Percentiles rank a stretch among this genome's conserved stretches.
These are phyloP conservation scores for Malacoraja senta DNA, from an alignment of 2,797 vertebrate genomes.

Conservation along the genomic window DNA sequence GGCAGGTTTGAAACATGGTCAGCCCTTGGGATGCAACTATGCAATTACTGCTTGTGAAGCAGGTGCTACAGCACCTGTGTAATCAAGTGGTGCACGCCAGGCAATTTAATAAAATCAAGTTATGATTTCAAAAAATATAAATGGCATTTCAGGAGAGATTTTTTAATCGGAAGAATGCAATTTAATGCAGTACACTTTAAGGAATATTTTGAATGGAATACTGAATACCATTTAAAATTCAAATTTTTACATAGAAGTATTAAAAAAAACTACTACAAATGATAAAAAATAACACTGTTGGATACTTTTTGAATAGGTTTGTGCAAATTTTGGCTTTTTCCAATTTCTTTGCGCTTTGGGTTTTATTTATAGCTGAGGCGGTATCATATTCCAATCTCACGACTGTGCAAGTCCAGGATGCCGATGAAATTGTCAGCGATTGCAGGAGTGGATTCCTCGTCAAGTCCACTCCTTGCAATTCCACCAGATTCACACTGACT, in stretches of 20 bases:
- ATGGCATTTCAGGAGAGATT: background rate
- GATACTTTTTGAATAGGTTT: background rate
- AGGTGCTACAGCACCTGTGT: background rate
- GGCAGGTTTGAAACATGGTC: constrained; percentile 18
- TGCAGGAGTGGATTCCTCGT: no score
- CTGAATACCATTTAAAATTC: no score
- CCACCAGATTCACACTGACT: no score
- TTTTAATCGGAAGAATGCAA: background rate
- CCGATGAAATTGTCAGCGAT: no score
- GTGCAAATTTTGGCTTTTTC: background rate
- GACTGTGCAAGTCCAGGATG: no score
- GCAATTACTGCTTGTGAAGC: background rate
- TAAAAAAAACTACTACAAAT: background rate
- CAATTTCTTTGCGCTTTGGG: background rate
- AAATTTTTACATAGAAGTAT: no score
- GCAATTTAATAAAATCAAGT: background rate
- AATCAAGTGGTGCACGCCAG: background rate
- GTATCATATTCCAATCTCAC: background rate
- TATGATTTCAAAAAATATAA: background rate
- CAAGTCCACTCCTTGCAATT: no score
- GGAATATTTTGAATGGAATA: background rate
- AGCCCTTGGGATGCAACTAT: background rate
- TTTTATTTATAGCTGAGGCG: background rate
- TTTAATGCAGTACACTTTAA: background rate
- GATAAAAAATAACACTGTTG: background rate